Conservation (phyloP, 1,140 invertebrate genomes). For the Euura saliciscinereae region DNA sequence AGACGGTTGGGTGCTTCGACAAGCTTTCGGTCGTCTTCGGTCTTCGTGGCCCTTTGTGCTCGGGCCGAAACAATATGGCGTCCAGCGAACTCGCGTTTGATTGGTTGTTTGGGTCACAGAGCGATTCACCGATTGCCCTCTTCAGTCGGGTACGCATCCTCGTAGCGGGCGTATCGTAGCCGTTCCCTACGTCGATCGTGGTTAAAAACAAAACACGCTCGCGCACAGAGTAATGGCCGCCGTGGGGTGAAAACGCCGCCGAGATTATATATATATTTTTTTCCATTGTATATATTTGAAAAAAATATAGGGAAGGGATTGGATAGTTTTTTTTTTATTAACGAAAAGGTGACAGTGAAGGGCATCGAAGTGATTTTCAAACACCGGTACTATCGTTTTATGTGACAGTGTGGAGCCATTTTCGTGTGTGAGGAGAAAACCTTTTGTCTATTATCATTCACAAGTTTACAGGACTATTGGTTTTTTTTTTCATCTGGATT, state of each 20-base stretch:
- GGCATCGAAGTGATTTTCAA: background rate
- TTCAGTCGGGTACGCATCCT: conserved; percentile 3
- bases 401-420: background rate
- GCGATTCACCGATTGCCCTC: background rate
- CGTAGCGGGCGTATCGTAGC: conserved; percentile 2
- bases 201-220: background rate
- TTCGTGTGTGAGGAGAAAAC: background rate
- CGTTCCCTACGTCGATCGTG: background rate
- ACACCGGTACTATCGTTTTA: background rate
- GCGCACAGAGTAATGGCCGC: background rate
- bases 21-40: conserved; percentile 10
- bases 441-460: background rate
- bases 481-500: background rate
- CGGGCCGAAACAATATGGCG: conserved; percentile 14
- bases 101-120: background rate
- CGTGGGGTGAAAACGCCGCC: background rate
- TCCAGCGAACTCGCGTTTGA: conserved; percentile 6
- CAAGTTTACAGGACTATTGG: too few relatives aligned
- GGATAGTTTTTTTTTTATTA: background rate
- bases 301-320: too few relatives aligned
- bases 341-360: background rate
- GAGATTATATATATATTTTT: background rate
- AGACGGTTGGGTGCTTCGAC: background rate
- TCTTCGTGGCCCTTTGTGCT: conserved; percentile 15
- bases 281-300: too few relatives aligned